Evolutionary conservation across 1,140 invertebrate genomes (phyloP).

Genomic region (Drosophila littoralis): DNA sequence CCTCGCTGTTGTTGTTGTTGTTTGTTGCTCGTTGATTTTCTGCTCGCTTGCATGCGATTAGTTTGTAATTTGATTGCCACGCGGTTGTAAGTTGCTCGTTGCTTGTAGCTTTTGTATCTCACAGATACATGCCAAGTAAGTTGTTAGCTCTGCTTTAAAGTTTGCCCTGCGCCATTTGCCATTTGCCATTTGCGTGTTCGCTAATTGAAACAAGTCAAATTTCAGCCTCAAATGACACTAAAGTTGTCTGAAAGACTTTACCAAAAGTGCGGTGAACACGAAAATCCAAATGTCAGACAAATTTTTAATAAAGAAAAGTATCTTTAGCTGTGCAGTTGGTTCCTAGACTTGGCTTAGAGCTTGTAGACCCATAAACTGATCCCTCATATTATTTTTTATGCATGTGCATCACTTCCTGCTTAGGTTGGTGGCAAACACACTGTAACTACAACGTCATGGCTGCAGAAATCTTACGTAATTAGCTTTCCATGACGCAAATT

Average conservation of each 20-base stretch:
- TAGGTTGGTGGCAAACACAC: conserved; percentile 27
- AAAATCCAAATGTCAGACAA: background rate
- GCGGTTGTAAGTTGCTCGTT: conserved; percentile 28
- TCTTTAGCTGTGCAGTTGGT: background rate
- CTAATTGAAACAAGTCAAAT: conserved; percentile 74
- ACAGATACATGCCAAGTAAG: conserved; percentile 54
- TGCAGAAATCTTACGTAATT: conserved; percentile 50
- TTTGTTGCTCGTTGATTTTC: conserved; percentile 49
- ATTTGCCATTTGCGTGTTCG: conserved; percentile 53
- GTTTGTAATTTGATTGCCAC: conserved; percentile 81
- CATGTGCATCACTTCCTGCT: conserved; percentile 63
- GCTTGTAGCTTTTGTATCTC: conserved; percentile 41
- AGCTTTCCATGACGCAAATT: conserved; percentile 33
- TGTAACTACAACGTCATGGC: conserved; percentile 41
- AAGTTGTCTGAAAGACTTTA: conserved; percentile 31
- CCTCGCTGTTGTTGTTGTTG: conserved; percentile 39
- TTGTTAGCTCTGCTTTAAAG: conserved; percentile 53
- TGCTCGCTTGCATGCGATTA: conserved; percentile 78
- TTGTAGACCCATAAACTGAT: background rate
- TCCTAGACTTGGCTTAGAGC: background rate
- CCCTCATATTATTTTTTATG: conserved; percentile 1
- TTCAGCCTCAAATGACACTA: conserved; percentile 55
- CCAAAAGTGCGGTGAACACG: conserved; percentile 1
- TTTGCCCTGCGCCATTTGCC: conserved; percentile 46
- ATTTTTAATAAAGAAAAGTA: background rate